Evolutionary conservation across 2,797 vertebrate genomes (phyloP), one percentile per base, ranked within the genome.

Genomic region (Acrossocheilus fasciatus): DNA sequence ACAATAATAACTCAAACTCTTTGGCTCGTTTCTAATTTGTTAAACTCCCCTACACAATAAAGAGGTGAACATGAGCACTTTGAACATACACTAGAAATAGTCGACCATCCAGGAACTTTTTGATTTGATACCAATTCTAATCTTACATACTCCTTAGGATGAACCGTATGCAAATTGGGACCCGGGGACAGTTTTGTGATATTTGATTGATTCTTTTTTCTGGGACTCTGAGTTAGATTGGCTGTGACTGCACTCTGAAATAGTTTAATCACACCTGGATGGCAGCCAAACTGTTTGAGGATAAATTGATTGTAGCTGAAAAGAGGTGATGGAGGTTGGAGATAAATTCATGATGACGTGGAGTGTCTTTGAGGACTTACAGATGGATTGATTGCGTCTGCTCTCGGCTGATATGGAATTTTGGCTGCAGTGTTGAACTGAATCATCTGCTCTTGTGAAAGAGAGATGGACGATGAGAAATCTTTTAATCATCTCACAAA

Each of bases 341-440:
- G 84, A 86, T 83, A 75, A 82, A 83, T 89, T 83, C 62, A 84
- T 86, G 84, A 77, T 86, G 88, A 70, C 81, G 43, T 68, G 84
- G 64, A 81, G 72, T 77, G 50, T 54, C 69, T 80, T 84, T 64
- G 83, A 83, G 64, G 76, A 62, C 50, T 79, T 30, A 64, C 43
- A 83, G 86, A 87, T 81, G 83, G 70, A 84, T 84, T 84, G 84
- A 83, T 86, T 57, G 41, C 57, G 57, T 43, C 87, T 85, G 87
- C 54, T 41, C 70, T 43, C 20, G 43, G 77, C 75, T 52, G 75
- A 70, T 79, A 81, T 80, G 20, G 83, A 73, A 78, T 79, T 83
- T 59, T 83, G 87, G 84, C 87, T 73, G 72, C 66, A n/a, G 66
- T 26, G 41, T 26, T 78, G 36, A 84, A 73, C 76, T 74, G 26